Base-by-base conservation (phyloP, 2,113 vertebrate species). In the Scatophagus argus region DNA sequence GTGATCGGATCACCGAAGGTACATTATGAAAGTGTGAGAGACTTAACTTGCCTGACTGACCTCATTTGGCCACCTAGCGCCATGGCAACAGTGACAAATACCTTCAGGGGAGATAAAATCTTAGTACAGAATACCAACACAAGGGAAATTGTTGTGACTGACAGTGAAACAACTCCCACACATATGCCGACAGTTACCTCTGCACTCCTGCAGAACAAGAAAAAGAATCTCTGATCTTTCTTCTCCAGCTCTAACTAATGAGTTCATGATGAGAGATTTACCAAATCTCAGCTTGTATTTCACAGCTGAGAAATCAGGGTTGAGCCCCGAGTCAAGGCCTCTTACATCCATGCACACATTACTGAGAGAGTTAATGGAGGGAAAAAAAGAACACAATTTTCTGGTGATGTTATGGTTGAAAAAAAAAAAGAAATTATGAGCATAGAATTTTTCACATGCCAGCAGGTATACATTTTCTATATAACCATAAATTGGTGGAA, bases 201-300 rank as follows among this genome's bases (percentile, higher is more conserved):
- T 12, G 0, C 38, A 29, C 32, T 75, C 65, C 64, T 58, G 32
- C 65, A 75, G 77, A 67, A 72, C 56, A 63, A 49, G 70, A 21
- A 13, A 29, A 79, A 68, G 75, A 47, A 80, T 77, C 63, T 87
- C 72, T 61, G 70, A 83, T 81, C 66, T 75, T 49, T 66, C 65
- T 70, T 83, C 68, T 61, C 39, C 46, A 51, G 41, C 46, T 32
- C 3, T 11, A 62, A 83, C 83, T 83, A 78, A 89, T 84, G 72
- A 84, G 83, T 74, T 77, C 77, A 79, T 69, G 69, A 80, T 70
- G 66, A 83, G 68, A 81, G 49, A 65, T 78, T 71, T 71, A 84
- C 34, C 55, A 74, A 74, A 75, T 78, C 81, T 47, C 79, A 71
- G 80, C 70, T 79, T 60, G 68, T 79, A 63, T 77, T 77, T 72